These are phyloP conservation scores for Acanthiza pusilla DNA, from an alignment of 2,797 vertebrate species.

Conservation along the genomic window DNA sequence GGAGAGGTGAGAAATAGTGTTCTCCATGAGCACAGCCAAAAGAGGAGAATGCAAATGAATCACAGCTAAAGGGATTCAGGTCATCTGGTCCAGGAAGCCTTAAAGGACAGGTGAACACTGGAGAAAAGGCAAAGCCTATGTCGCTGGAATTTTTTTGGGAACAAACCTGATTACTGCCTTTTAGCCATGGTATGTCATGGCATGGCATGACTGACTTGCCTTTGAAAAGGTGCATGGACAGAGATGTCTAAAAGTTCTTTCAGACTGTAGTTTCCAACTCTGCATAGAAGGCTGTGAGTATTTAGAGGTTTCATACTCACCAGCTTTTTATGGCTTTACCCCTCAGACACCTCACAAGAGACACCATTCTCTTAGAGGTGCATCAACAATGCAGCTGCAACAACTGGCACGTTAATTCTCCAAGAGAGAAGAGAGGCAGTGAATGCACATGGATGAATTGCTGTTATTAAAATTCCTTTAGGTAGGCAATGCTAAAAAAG, in stretches of 20 bases:
- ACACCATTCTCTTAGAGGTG: rapidly evolving
- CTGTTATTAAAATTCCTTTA: neutral
- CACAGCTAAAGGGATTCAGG: neutral
- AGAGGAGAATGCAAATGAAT: neutral
- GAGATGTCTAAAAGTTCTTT: neutral
- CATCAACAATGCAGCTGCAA: neutral
- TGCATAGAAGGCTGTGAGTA: neutral
- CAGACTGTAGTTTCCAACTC: neutral
- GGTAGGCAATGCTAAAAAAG: neutral
- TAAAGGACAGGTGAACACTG: neutral
- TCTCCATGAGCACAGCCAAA: rapidly evolving
- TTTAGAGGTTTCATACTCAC: neutral
- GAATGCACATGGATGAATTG: neutral
- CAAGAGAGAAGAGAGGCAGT: neutral
- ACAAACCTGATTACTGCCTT: neutral
- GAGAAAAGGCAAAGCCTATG: neutral
- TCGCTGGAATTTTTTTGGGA: neutral
- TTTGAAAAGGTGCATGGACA: neutral
- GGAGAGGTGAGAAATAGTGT: neutral
- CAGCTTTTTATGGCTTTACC: neutral
- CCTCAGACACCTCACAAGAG: neutral
- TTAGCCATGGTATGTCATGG: neutral
- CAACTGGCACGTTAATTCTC: neutral
- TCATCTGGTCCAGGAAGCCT: neutral
- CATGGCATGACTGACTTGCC: neutral